These are phyloP conservation scores for Numenius phaeopus DNA, from an alignment of 2,797 vertebrate species.

Conservation along the genomic window DNA sequence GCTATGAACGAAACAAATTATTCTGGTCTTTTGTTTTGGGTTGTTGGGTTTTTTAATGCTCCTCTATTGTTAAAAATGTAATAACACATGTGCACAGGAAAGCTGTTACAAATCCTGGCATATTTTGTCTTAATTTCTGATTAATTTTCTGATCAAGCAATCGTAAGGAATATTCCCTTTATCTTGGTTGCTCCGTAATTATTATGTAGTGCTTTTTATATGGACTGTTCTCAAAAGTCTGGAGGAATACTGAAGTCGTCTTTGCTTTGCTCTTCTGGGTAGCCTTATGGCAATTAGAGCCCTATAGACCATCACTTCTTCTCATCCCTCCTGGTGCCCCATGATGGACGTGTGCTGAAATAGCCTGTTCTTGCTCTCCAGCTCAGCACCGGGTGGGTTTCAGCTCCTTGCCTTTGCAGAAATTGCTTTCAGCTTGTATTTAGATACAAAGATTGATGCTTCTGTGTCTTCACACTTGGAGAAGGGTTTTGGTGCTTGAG, in stretches of 20 bases:
- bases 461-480: background rate
- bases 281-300: background rate
- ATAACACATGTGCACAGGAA: background rate
- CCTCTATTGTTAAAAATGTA: background rate
- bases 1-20: background rate
- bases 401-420: background rate
- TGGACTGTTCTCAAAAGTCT: background rate
- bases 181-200: background rate
- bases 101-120: background rate
- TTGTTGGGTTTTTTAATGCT: background rate
- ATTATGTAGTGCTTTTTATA: background rate
- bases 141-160: background rate
- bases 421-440: background rate
- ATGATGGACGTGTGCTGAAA: background rate
- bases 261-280: background rate
- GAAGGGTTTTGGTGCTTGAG: background rate
- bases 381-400: background rate
- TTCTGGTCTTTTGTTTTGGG: background rate
- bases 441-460: background rate
- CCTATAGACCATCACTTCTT: background rate
- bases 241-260: background rate
- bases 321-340: background rate
- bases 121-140: background rate
- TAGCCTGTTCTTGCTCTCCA: background rate
- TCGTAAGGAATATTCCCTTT: background rate